Evolutionary conservation across 2,888 invertebrate species (phyloP).

Genomic region (Drepanosiphum platanoidis): DNA sequence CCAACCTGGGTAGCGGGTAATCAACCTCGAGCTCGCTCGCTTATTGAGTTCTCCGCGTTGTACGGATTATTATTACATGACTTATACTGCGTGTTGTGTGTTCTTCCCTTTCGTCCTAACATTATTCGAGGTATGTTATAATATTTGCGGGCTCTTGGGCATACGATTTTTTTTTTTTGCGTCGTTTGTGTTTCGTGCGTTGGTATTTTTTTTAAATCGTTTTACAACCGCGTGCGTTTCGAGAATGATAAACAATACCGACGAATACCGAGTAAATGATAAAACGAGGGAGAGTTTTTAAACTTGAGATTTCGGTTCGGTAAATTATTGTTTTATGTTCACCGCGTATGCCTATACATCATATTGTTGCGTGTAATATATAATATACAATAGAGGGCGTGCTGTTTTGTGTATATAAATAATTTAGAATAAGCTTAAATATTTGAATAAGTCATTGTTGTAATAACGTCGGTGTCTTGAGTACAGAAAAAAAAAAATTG

Average conservation of each 20-base stretch:
- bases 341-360: not conserved
- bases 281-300: not conserved
- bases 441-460: not conserved
- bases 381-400: not conserved
- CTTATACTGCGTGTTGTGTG: not conserved
- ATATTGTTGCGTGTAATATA: not conserved
- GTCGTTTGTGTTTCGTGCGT: slow-evolving; percentile 19
- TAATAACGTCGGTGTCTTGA: not conserved
- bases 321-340: too few species aligned
- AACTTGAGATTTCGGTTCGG: too few species aligned
- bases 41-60: slow-evolving; percentile 38
- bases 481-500: too few species aligned
- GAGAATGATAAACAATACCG: not conserved
- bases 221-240: not conserved
- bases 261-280: not conserved
- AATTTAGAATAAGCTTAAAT: not conserved
- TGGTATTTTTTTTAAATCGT: slow-evolving; percentile 22
- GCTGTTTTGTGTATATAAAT: not conserved
- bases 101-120: not conserved
- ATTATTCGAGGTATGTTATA: slow-evolving; percentile 6
- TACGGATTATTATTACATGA: slow-evolving; percentile 33
- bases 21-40: slow-evolving; percentile 15
- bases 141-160: slow-evolving; percentile 1
- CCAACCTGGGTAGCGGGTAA: slow-evolving; percentile 10
- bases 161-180: slow-evolving; percentile 30